Evolutionary conservation across 2,113 vertebrate genomes (phyloP), one percentile per base, ranked within the genome.

Genomic region (Tricholaema leucomelas): DNA sequence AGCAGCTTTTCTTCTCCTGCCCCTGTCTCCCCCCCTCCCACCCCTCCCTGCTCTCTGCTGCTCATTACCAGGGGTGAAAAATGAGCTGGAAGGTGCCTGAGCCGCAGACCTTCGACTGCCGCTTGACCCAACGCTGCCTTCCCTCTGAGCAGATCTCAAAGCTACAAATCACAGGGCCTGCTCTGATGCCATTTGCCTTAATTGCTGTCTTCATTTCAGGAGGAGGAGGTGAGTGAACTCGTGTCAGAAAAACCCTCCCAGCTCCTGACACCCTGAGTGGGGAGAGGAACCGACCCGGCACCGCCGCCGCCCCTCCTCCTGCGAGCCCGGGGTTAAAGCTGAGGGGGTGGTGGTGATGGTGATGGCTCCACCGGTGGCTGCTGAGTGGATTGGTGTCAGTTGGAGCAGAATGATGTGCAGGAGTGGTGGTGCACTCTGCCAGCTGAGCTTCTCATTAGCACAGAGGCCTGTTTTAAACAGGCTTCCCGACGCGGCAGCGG

Each of bases 391-490:
- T 40, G 90, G 87, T 73, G 84, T 83, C 92, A 65, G 59, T 9
- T 20, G 7, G 44, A 90, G 84, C 48, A 54, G n/a, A 88, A 61
- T 91, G 67, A 92, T 95, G 89, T 91, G 86, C 71, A 73, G 80
- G 71, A 40, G 6, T 70, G 87, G 77, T 48, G 79, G 58, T 56
- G 69, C 21, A 50, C 71, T 90, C 85, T 88, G 79, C 70, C 90
- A 94, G 84, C 52, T 82, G 75, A 89, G 48, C 50, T 56, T 35
- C 70, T 92, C 83, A 91, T 96, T 94, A 94, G 75, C 76, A 69
- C 2, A 8, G 52, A 36, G 79, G 71, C 59, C 87, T 86, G 58
- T 16, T 44, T 16, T 44, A 70, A 88, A 71, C 31, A 12, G 48
- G 48, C 48, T 10, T 48, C 21, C 46, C 12, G 21, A 23, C 48